Evolutionary conservation across 2,113 vertebrate genomes (phyloP).

Genomic region (Corapipo altera): DNA sequence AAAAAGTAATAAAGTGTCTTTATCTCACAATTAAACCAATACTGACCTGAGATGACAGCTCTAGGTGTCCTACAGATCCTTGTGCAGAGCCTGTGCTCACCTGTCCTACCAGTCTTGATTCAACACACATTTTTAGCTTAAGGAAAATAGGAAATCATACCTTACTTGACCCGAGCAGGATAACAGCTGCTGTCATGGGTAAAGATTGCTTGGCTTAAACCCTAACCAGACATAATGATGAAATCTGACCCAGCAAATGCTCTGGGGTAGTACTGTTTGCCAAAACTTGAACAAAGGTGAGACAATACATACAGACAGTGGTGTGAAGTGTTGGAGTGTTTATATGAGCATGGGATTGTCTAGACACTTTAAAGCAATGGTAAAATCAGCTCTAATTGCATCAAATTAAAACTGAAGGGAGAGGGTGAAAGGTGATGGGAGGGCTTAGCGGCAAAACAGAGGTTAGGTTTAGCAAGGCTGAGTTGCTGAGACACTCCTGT

Average conservation of each 20-base stretch:
- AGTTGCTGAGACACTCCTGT: background rate
- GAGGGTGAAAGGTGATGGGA: background rate
- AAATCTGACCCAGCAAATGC: slow-evolving; percentile 10
- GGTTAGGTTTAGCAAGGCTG: background rate
- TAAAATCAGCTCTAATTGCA: slow-evolving; percentile 17
- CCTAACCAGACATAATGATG: slow-evolving; percentile 29
- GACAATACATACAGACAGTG: background rate
- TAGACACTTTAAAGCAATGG: slow-evolving; percentile 5
- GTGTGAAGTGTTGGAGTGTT: background rate
- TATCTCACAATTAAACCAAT: background rate
- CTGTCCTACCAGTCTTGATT: background rate
- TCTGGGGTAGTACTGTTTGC: background rate
- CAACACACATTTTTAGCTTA: slow-evolving; percentile 3
- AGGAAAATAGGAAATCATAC: slow-evolving; percentile 37
- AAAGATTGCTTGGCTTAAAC: slow-evolving; percentile 32
- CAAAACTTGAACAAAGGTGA: slow-evolving; percentile 52
- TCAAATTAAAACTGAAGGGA: background rate
- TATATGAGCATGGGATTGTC: background rate
- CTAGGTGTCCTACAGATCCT: background rate
- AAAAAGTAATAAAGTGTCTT: background rate
- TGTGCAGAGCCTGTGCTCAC: background rate
- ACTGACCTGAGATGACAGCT: background rate
- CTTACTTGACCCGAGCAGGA: background rate
- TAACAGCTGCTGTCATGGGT: slow-evolving; percentile 9
- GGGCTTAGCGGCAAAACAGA: background rate